phyloP scores from a whole-genome alignment of 2,797 vertebrate genomes.

The Chelmon rostratus region DNA sequence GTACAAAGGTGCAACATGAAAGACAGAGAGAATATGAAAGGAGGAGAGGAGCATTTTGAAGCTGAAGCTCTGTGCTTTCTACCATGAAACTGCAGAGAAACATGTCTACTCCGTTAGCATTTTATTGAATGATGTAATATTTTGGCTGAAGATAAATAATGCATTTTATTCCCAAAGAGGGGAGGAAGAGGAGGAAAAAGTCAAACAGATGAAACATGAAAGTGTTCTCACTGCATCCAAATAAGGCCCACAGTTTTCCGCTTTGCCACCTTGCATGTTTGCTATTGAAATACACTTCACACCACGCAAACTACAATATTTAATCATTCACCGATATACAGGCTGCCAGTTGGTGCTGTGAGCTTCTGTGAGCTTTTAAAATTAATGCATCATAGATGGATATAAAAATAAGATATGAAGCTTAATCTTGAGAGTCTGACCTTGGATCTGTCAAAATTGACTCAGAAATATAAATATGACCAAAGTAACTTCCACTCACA shows the following conservation, averaged over 20 bases:
- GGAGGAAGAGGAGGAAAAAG: slow-evolving; percentile 26
- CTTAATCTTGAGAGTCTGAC: slow-evolving; percentile 19
- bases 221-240: slow-evolving; percentile 22
- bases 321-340: slow-evolving; percentile 1
- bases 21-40: slow-evolving; percentile 75
- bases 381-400: slow-evolving; percentile 12
- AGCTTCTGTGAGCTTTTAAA: slow-evolving; percentile 4
- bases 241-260: slow-evolving; percentile 22
- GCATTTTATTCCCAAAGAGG: slow-evolving; percentile 43
- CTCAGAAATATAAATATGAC: slow-evolving; percentile 23
- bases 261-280: slow-evolving; percentile 10
- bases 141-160: slow-evolving; percentile 66
- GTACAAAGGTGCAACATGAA: slow-evolving; percentile 78
- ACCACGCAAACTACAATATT: slow-evolving; percentile 15
- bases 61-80: slow-evolving; percentile 30
- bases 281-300: slow-evolving; percentile 19
- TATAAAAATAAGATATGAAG: slow-evolving; percentile 23
- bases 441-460: neutral
- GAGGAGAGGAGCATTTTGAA: slow-evolving; percentile 63
- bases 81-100: slow-evolving; percentile 48
- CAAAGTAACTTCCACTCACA: slow-evolving; percentile 8
- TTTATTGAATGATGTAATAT: slow-evolving; percentile 72
- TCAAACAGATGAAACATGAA: slow-evolving; percentile 46
- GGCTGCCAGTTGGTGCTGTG: neutral
- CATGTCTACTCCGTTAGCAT: slow-evolving; percentile 57